phyloP scores from a whole-genome alignment of 2,113 vertebrate species.

The Balaeniceps rex region DNA sequence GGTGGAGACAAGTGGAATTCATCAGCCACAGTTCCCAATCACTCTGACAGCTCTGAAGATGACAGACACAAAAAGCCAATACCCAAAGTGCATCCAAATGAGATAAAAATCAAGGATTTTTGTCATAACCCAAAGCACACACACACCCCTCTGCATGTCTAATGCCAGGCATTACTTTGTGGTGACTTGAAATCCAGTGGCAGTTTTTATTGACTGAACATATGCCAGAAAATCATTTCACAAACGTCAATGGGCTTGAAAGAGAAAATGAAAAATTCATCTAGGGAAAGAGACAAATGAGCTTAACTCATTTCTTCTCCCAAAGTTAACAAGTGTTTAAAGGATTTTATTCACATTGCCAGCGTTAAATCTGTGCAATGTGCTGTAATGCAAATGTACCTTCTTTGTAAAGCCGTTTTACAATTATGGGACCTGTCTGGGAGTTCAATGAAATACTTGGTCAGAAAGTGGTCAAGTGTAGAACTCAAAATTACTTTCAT shows the following conservation, averaged over 20 bases:
- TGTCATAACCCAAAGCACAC: not conserved
- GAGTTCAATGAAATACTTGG: not conserved
- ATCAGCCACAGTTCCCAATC: not conserved
- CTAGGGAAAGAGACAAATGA: conserved; percentile 23
- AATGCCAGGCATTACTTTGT: not conserved
- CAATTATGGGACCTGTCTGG: not conserved
- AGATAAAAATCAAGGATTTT: not conserved
- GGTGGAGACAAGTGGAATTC: not conserved
- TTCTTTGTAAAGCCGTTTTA: not conserved
- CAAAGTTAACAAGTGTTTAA: conserved; percentile 24
- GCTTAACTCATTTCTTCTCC: conserved; percentile 1
- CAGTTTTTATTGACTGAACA: conserved; percentile 40
- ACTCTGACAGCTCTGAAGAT: not conserved
- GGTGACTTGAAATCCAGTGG: not conserved
- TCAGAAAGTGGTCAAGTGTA: not conserved
- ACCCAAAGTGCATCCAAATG: not conserved
- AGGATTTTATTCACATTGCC: not conserved
- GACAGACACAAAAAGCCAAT: not conserved
- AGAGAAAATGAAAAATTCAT: conserved; percentile 44
- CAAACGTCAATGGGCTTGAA: not conserved
- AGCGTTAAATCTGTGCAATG: not conserved
- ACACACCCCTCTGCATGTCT: not conserved
- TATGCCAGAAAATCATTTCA: conserved; percentile 13
- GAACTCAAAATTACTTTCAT: not conserved
- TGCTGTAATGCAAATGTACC: not conserved